Conservation (phyloP, 2,888 invertebrate genomes). For the Aleiodes leptofemur region DNA sequence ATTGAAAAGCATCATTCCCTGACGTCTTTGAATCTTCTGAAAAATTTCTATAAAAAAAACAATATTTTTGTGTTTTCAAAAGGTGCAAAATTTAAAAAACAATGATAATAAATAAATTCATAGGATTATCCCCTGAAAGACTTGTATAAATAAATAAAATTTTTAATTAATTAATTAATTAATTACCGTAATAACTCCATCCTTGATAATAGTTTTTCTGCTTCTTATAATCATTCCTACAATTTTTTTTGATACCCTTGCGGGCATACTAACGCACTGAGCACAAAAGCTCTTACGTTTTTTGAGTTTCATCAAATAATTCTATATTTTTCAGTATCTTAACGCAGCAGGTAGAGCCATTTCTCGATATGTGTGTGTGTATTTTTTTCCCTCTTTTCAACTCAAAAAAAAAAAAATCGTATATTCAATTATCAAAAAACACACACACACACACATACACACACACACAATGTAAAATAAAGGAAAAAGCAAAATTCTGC, state of each 20-base stretch:
- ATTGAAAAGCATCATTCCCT: neutral
- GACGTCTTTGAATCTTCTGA: too few species aligned
- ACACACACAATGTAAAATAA: neutral
- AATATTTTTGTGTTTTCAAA: too few species aligned
- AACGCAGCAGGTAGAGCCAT: slow-evolving; percentile 16
- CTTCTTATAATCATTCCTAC: slow-evolving; percentile 92
- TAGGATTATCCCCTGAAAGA: too few species aligned
- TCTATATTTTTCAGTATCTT: slow-evolving; percentile 10
- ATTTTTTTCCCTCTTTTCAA: neutral
- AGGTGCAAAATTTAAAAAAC: neutral
- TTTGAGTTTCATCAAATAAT: slow-evolving; percentile 73
- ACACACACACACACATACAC: too few species aligned
- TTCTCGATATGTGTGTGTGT: neutral
- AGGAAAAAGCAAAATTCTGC: neutral
- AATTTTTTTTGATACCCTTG: slow-evolving; percentile 88
- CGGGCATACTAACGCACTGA: slow-evolving; percentile 78
- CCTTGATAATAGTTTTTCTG: slow-evolving; percentile 90
- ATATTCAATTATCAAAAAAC: neutral
- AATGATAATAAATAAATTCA: neutral
- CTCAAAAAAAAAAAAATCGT: neutral
- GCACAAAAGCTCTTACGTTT: slow-evolving; percentile 74
- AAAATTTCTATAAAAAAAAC: too few species aligned
- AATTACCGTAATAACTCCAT: slow-evolving; percentile 89
- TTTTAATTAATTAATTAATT: slow-evolving; percentile 65
- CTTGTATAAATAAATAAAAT: neutral